Conservation (phyloP, 2,888 invertebrate genomes). For the Archips xylosteana region DNA sequence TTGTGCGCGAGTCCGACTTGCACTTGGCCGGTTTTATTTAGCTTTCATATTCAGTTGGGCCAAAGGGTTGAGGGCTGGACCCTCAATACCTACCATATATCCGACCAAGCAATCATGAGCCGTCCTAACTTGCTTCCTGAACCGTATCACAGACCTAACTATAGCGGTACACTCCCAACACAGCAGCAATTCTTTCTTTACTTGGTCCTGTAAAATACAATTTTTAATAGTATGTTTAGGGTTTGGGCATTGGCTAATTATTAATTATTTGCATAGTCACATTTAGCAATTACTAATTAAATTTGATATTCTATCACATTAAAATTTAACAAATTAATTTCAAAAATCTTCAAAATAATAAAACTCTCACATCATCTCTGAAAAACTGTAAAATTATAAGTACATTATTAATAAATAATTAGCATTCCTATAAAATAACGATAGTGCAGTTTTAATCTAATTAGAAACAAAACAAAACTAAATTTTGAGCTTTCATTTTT, state of each 20-base stretch:
- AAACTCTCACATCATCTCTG: too few relatives aligned
- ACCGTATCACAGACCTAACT: slow-evolving; percentile 51
- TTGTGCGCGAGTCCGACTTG: too few relatives aligned
- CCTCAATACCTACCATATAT: slow-evolving; percentile 50
- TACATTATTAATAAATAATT: not conserved
- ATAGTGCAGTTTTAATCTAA: not conserved
- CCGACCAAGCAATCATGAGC: slow-evolving; percentile 54
- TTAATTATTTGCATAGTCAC: too few relatives aligned
- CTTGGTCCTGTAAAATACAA: slow-evolving; percentile 44
- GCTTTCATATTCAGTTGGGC: too few relatives aligned
- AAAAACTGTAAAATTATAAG: too few relatives aligned
- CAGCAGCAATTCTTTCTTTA: slow-evolving; percentile 47
- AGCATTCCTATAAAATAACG: not conserved
- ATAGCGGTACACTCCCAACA: slow-evolving; percentile 65
- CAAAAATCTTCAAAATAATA: too few relatives aligned
- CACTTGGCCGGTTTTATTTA: too few relatives aligned
- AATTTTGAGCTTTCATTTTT: too few relatives aligned
- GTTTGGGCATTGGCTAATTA: not conserved
- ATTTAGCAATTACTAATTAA: too few relatives aligned
- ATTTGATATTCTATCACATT: too few relatives aligned
- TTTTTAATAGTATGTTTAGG: not conserved
- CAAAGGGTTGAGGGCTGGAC: too few relatives aligned
- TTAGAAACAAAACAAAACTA: not conserved
- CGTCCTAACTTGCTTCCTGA: slow-evolving; percentile 55
- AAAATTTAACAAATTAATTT: too few relatives aligned